Evolutionary conservation across 2,113 vertebrate species (phyloP), one percentile per base, ranked within the genome.

Genomic region (Callaeas wilsoni): DNA sequence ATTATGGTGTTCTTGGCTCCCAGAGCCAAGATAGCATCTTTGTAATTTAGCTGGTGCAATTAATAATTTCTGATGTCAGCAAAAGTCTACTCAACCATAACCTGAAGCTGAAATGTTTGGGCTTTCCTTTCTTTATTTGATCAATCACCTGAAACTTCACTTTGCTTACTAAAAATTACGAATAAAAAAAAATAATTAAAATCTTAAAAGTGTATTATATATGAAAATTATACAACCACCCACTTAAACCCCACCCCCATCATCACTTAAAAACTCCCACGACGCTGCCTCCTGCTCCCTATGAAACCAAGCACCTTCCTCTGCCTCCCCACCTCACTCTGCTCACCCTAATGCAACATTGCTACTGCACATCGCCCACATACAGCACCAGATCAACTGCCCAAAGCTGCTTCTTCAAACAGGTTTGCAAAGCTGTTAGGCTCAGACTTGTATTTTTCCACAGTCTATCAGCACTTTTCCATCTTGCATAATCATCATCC

Each of bases 51-150:
- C 82, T 89, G 73, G 17, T 65, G 90, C 49, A 95, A 95, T 91
- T 95, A 91, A 96, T 92, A 92, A 95, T 76, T 92, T 87, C 93
- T 93, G 52, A 95, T 96, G 96, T 95, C 94, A 96, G 95, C 95
- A 94, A 23, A 95, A 93, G 60, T 41, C 86, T 90, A 53, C 73
- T 96, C 81, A 93, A 21, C 78, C 90, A 49, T 80, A 96, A 94
- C 83, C 41, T 78, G 63, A 76, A 92, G 82, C 81, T 23, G 64
- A 89, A 94, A 91, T 65, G 56, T 82, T 81, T 88, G 78, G 74
- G 64, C n/a, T 93, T 93, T 92, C 49, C 90, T 88, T 96, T 44
- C 82, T 71, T 69, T 75, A 77, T 74, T 92, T 97, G 94, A 96
- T 95, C 93, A 93, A 80, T 97, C 90, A 95, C 49, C 82, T 67